Conservation (phyloP, 2,888 invertebrate genomes). For the Stramonita haemastoma region DNA sequence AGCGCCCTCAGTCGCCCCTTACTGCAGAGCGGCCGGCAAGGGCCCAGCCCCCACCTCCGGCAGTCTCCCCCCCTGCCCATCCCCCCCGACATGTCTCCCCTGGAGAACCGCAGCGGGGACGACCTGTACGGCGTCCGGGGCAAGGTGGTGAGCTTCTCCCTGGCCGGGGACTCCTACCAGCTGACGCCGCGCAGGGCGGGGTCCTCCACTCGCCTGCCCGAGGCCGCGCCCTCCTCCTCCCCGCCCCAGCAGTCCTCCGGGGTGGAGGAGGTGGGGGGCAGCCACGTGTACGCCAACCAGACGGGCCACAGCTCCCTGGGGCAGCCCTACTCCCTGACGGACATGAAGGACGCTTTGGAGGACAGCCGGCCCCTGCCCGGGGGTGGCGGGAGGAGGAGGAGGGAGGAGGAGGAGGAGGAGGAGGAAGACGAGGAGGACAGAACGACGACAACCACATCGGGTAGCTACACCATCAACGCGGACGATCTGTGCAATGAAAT, state of each 20-base stretch:
- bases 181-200: conserved; percentile 23
- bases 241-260: conserved; percentile 12
- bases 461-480: conserved; percentile 74
- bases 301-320: conserved; percentile 37
- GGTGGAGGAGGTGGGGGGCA: neutral
- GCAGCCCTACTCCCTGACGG: conserved; percentile 61
- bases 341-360: conserved; percentile 60
- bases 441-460: conserved; percentile 70
- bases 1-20: neutral
- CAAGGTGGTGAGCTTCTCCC: conserved; percentile 41
- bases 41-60: neutral
- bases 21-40: neutral
- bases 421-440: conserved; percentile 63
- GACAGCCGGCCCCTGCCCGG: conserved; percentile 58
- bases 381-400: conserved; percentile 24
- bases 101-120: conserved; percentile 39
- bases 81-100: conserved; percentile 35
- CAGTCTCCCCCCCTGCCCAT: conserved; percentile 20
- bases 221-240: neutral
- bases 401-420: conserved; percentile 47
- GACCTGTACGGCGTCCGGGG: conserved; percentile 40
- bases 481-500: conserved; percentile 75
- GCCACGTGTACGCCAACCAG: conserved; percentile 16
- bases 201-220: conserved; percentile 1
- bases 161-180: conserved; percentile 39